phyloP scores from a whole-genome alignment of 2,113 vertebrate genomes.

The Phasianus colchicus region DNA sequence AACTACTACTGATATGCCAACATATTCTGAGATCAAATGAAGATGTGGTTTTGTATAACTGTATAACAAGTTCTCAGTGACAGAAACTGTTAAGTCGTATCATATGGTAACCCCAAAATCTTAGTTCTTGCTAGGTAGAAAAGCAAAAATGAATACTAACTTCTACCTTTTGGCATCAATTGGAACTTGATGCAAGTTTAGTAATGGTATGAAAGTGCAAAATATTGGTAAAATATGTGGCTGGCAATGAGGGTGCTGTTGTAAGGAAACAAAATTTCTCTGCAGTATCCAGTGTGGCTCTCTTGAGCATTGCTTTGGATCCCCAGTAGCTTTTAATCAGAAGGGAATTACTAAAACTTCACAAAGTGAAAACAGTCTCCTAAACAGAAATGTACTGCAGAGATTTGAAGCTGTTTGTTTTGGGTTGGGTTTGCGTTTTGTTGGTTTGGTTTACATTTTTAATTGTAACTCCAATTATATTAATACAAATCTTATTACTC shows the following conservation, averaged over 20 bases:
- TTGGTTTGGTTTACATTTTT: background rate
- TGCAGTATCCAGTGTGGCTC: background rate
- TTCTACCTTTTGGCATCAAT: background rate
- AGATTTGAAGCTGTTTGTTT: background rate
- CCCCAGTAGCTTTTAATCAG: background rate
- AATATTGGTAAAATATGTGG: slow-evolving; percentile 51
- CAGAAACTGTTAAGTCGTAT: background rate
- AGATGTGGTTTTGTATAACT: background rate
- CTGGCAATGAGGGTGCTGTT: background rate
- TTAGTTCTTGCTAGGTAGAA: background rate
- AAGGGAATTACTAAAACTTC: background rate
- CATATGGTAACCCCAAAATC: background rate
- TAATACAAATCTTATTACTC: background rate
- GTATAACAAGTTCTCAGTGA: background rate
- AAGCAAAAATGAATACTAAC: background rate
- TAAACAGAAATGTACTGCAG: background rate
- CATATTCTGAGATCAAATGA: background rate
- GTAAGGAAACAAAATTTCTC: background rate
- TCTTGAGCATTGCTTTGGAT: background rate
- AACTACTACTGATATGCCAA: fast-evolving
- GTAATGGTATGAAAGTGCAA: slow-evolving; percentile 14
- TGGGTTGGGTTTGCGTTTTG: background rate
- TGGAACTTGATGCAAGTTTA: background rate
- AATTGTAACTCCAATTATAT: background rate
- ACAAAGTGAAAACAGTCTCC: background rate